Evolutionary conservation across 2,888 invertebrate genomes (phyloP).

Genomic region (Plebejus argus): DNA sequence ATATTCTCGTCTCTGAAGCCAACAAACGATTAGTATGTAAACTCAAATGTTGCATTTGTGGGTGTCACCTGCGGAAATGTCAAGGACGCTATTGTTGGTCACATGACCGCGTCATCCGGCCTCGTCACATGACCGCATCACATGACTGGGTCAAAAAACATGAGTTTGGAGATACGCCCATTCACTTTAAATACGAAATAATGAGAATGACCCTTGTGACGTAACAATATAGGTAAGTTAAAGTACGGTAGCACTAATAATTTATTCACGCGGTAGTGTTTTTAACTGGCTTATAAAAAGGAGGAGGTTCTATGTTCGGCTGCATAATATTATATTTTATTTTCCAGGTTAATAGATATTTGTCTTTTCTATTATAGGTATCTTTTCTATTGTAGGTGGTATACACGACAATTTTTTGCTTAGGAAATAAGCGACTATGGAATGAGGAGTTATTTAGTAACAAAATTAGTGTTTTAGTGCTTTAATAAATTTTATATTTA

Average conservation of each 20-base stretch:
- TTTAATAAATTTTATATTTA: too few species aligned
- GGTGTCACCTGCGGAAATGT: constrained; percentile 53
- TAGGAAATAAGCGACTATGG: too few species aligned
- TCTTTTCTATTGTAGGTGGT: too few species aligned
- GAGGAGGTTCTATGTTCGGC: too few species aligned
- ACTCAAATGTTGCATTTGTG: constrained; percentile 37
- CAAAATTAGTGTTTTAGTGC: too few species aligned
- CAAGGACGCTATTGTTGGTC: constrained; percentile 52
- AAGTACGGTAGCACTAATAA: background rate
- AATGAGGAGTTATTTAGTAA: too few species aligned
- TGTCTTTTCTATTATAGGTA: too few species aligned
- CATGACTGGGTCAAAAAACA: constrained; percentile 44
- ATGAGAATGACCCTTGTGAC: constrained; percentile 6
- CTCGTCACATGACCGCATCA: constrained; percentile 49
- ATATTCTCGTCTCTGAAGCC: background rate
- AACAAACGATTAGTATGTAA: constrained; percentile 24
- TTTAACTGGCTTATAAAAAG: background rate
- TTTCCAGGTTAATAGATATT: too few species aligned
- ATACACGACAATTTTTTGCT: too few species aligned
- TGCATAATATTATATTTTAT: too few species aligned
- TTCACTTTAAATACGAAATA: constrained; percentile 12
- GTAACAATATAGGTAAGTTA: background rate
- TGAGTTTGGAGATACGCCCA: constrained; percentile 6
- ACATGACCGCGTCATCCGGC: constrained; percentile 15
- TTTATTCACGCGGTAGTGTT: background rate